Evolutionary conservation across 2,797 vertebrate species (phyloP), one percentile per base, ranked within the genome.

Genomic region (Aeoliscus strigatus): DNA sequence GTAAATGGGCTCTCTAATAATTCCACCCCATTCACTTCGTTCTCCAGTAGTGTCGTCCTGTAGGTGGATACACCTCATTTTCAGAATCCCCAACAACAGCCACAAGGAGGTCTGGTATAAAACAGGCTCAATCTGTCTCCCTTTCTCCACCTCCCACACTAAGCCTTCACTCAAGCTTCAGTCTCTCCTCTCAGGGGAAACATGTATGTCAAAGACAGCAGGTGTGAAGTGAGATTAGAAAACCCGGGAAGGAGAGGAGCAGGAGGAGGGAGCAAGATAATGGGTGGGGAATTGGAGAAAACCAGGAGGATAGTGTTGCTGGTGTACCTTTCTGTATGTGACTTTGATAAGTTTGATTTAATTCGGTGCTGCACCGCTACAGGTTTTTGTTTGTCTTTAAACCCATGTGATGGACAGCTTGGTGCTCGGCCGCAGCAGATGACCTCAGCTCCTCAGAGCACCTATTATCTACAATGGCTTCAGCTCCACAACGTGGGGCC

Each of bases 151-250:
- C 78, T 73, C 76, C 83, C 68, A 82, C 79, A 60, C 75, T 68
- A 66, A 70, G 66, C 75, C 61, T 75, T 75, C 78, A 70, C 72
- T 78, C 69, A 73, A 72, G 61, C 69, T 73, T 77, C 75, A 58
- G 60, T 66, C 58, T 73, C 65, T 70, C 36, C 75, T 81, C 82
- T 79, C 76, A n/a, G 73, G 77, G 79, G 75, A 82, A 79, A 76
- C 79, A 70, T 73, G 74, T 69, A 73, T 79, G 80, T 82, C 78
- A 81, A 72, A 71, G 73, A 83, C 75, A 78, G 85, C 84, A 85
- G 83, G 79, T 82, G 81, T 81, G 77, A 84, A 80, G 79, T 64
- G 77, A 83, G 84, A 85, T 86, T 84, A 86, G 70, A 75, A 77
- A 73, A 58, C 66, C 66, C 44, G 70, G 69, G 53, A 61, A 53